Evolutionary conservation across 2,113 vertebrate genomes (phyloP), one percentile per base, ranked within the genome.

Genomic region (Corvus moneduloides): DNA sequence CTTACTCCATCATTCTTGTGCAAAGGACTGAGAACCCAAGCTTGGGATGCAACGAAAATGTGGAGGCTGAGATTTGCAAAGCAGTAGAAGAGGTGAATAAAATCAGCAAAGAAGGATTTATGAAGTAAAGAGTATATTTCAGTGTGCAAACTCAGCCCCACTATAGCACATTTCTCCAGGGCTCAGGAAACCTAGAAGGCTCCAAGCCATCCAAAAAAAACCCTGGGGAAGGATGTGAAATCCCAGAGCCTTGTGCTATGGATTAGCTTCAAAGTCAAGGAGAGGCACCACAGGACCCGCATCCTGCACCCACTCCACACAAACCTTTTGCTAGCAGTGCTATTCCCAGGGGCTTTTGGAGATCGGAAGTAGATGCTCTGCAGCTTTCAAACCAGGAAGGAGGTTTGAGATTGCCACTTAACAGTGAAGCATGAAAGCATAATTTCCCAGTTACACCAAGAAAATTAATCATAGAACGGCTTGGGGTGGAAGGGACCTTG

Each of bases 51-150:
- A 69, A 2, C 4, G 13, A 48, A 84, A 75, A 75, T 52, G 63
- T 0, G 8, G 64, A 88, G 11, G 23, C 11, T 63, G 35, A 82
- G 44, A 86, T 49, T n/a, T 48, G 21, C 72, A 88, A 59, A 73
- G 75, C 37, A 35, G 51, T 0, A 66, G 22, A 71, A 63, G 16
- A 43, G 26, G 16, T 16, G 11, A 77, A 46, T 21, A 48, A 77
- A 76, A 58, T 0, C 7, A 72, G 56, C 10, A 46, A 54, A 76
- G 51, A 2, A 88, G 22, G 23, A 71, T 7, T 55, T n/a, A 22
- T 0, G 0, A 23, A 49, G 6, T 3, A 68, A 51, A 72, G 43
- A 13, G 1, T 4, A 2, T 7, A 62, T 35, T 52, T 62, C 58
- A 55, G 3, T 1, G 15, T 1, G 5, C 27, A 83, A 73, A 89